Evolutionary conservation across 2,888 invertebrate genomes (phyloP).

Genomic region (Himalopsyche anomala): DNA sequence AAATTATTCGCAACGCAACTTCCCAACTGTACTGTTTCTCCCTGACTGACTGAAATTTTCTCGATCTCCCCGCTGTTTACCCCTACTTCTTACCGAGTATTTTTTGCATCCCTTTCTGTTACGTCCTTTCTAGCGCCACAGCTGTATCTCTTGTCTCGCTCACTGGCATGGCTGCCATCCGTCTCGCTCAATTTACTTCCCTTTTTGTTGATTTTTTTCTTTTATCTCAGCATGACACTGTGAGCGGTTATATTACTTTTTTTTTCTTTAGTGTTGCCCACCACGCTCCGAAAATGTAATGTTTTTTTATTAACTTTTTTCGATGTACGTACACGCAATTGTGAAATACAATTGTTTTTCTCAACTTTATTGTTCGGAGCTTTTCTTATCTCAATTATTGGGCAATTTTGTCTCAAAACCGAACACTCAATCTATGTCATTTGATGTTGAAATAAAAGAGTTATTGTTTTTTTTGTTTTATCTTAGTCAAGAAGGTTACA

Average conservation of each 20-base stretch:
- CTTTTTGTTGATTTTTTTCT: conserved; percentile 62
- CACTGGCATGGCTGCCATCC: conserved; percentile 50
- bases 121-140: conserved; percentile 46
- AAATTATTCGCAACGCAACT: conserved; percentile 39
- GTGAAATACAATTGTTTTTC: conserved; percentile 18
- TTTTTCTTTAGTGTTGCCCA: conserved; percentile 44
- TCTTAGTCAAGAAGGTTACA: no score
- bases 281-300: neutral
- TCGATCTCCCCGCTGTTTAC: conserved; percentile 63
- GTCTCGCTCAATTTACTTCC: conserved; percentile 65
- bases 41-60: conserved; percentile 65
- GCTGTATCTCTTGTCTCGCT: conserved; percentile 59
- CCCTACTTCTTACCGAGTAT: conserved; percentile 48
- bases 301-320: conserved; percentile 9
- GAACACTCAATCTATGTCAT: no score
- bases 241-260: conserved; percentile 52
- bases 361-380: neutral
- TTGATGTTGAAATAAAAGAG: no score
- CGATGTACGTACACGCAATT: conserved; percentile 14
- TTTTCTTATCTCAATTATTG: conserved; percentile 9
- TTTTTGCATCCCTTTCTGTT: conserved; percentile 50
- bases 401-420: neutral
- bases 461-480: no score
- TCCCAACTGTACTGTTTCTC: conserved; percentile 47
- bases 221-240: conserved; percentile 55